Evolutionary conservation across 2,888 invertebrate species (phyloP), one percentile per base, ranked within the genome.

Genomic region (Polydrusus tereticollis): DNA sequence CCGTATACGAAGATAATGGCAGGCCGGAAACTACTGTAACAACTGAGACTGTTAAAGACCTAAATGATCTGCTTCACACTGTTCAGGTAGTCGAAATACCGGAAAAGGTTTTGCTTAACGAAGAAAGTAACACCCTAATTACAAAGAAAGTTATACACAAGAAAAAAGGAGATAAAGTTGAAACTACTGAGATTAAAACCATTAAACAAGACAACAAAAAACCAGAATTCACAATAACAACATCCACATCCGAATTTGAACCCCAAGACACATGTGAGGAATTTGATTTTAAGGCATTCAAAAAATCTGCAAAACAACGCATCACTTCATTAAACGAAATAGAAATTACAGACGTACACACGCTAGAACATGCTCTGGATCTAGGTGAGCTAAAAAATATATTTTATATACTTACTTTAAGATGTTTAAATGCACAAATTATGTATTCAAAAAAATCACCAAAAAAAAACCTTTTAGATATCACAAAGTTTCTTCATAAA

Each of bases 1-100:
- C 87, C 0, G 78, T 86, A 41, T 86, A 87, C 75, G 87, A 87
- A 81, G 87, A 87, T 68, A 86, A 85, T 55, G 84, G 86, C 74
- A 57, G 76, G 81, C 79, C 80, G n/a, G 72, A 81, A 77, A 78
- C 79, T 36, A 77, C 80, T 70, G 80, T 82, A 73, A 79, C 80
- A 75, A 75, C 78, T 69, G 80, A 81, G 66, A 79, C 81, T 64
- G 73, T 78, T 38, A 80, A 78, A 64, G 77, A 81, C 64, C 69
- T 81, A 18, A 68, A 74, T 6, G 78, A 76, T 65, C 45, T 76
- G 7, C 74, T 72, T 23, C 65, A 79, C 57, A 64, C 72, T 18
- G 70, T 63, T 52, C 65, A 69, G 45, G 70, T 79, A 16, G 76
- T 77, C 60, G 79, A 80, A 74, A 43, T 78, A n/a, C 80, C 80